Evolutionary conservation across 1,140 invertebrate genomes (phyloP).

Genomic region (Apis laboriosa): DNA sequence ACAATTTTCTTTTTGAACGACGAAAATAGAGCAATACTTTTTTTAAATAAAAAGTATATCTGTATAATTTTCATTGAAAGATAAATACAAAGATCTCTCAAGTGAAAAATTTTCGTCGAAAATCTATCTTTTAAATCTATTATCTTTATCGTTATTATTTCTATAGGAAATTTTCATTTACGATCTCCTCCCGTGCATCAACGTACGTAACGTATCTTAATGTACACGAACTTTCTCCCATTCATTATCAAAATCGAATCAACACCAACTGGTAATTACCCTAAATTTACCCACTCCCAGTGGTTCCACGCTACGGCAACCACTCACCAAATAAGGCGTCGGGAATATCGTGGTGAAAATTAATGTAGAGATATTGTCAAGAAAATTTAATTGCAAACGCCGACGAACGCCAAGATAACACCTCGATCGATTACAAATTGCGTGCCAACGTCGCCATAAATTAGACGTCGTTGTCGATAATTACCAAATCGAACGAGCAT

Average conservation of each 20-base stretch:
- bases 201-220: not conserved
- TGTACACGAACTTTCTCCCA: not conserved
- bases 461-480: constrained; percentile 14
- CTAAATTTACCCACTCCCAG: no score
- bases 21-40: no score
- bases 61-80: no score
- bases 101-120: no score
- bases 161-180: no score
- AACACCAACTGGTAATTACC: not conserved
- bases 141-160: no score
- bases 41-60: not conserved
- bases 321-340: not conserved
- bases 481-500: not conserved
- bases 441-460: not conserved
- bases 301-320: not conserved
- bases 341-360: not conserved
- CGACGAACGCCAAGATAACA: constrained; percentile 5
- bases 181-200: no score
- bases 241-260: not conserved
- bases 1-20: no score
- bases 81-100: no score
- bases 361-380: constrained; percentile 4
- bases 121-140: no score
- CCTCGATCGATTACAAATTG: constrained; percentile 12
- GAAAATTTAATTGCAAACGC: constrained; percentile 35